A percentile compares a stretch with the other conserved stretches of the same genome.
phyloP scores from a whole-genome alignment of 2,888 invertebrate species.

The Eupithecia dodoneata region DNA sequence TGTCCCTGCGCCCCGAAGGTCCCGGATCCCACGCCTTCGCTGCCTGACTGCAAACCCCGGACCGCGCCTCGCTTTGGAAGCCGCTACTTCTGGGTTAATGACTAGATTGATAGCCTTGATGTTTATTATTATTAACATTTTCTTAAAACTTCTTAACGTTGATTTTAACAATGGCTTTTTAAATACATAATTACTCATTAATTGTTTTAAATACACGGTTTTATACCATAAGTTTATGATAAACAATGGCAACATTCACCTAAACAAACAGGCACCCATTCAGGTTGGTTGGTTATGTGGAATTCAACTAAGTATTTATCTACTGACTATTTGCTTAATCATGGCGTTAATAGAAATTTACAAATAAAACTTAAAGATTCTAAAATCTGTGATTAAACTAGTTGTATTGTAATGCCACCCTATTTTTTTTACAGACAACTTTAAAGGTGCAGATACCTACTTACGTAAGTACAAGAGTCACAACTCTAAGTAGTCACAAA shows the following conservation, averaged over 20 bases:
- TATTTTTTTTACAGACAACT: no score
- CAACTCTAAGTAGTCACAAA: not conserved
- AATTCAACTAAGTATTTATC: not conserved
- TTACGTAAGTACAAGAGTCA: no score
- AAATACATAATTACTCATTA: not conserved
- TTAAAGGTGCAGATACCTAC: no score
- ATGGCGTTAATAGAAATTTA: no score
- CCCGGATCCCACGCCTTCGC: conserved; percentile 86
- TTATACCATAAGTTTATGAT: not conserved
- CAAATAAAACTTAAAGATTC: no score
- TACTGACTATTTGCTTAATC: no score
- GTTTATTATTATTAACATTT: not conserved
- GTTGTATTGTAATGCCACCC: no score
- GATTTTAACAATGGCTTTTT: conserved; percentile 10
- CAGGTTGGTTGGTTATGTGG: not conserved
- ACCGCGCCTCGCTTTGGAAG: conserved; percentile 86
- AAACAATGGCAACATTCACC: not conserved
- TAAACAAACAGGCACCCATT: not conserved
- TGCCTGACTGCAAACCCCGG: conserved; percentile 86
- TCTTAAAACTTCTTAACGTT: conserved; percentile 1
- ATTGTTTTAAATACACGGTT: conserved; percentile 10
- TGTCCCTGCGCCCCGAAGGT: conserved; percentile 82
- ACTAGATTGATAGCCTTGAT: conserved; percentile 56
- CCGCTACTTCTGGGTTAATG: conserved; percentile 82
- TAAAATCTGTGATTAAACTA: no score